phyloP scores from a whole-genome alignment of 2,113 vertebrate species.

The Proteles cristata region DNA sequence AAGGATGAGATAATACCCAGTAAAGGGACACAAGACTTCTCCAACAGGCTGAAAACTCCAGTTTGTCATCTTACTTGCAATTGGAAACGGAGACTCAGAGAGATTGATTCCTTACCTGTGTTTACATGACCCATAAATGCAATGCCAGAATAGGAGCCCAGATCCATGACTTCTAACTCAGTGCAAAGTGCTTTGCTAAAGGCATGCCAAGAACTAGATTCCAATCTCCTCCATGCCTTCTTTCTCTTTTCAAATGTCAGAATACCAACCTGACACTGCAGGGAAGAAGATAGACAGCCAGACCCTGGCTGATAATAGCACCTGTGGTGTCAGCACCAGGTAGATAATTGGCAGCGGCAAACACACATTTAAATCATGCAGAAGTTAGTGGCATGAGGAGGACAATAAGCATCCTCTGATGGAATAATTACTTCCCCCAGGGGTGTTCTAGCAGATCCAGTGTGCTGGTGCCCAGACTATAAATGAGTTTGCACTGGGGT shows the following conservation, averaged over 20 bases:
- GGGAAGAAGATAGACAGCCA: background rate
- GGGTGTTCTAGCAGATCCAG: background rate
- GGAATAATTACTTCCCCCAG: slow-evolving; percentile 44
- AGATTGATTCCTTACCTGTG: background rate
- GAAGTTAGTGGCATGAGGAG: slow-evolving; percentile 58
- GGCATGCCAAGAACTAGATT: background rate
- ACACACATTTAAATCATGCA: slow-evolving; percentile 59
- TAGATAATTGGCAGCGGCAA: background rate
- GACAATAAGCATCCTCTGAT: slow-evolving; percentile 55
- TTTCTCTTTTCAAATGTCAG: slow-evolving; percentile 55
- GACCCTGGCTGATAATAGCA: background rate
- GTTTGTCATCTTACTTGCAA: background rate
- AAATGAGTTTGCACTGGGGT: background rate
- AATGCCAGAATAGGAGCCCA: background rate
- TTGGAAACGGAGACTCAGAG: background rate
- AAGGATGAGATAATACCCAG: background rate
- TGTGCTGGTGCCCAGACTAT: slow-evolving; percentile 4
- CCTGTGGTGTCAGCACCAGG: background rate
- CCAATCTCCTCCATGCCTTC: background rate
- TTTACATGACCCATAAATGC: background rate
- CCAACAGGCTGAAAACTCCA: background rate
- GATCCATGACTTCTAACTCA: background rate
- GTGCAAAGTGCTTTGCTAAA: background rate
- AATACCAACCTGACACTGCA: background rate
- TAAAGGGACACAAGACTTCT: background rate